These are phyloP conservation scores for Thecophora atra DNA, from an alignment of 2,888 invertebrate species.

Conservation along the genomic window DNA sequence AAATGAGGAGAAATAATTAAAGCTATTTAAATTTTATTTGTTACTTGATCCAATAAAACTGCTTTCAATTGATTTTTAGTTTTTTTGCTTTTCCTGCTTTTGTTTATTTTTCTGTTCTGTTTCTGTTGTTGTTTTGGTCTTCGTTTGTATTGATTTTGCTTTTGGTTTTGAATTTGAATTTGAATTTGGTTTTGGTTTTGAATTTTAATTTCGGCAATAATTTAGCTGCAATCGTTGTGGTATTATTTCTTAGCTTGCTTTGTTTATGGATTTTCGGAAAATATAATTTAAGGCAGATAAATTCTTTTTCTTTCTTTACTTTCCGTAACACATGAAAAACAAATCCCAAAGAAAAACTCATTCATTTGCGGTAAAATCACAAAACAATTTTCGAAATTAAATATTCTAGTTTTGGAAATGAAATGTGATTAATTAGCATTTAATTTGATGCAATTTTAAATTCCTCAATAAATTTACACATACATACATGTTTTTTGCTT, in stretches of 20 bases:
- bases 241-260: slow-evolving; percentile 42
- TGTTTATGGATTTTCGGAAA: slow-evolving; percentile 62
- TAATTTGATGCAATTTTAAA: slow-evolving; percentile 36
- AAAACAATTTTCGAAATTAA: too few relatives aligned
- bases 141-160: slow-evolving; percentile 45
- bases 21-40: slow-evolving; percentile 7
- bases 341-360: slow-evolving; percentile 9
- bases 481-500: slow-evolving; percentile 40
- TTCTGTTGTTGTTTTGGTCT: slow-evolving; percentile 30
- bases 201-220: slow-evolving; percentile 57
- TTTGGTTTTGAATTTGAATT: too few relatives aligned
- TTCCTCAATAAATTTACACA: slow-evolving; percentile 50
- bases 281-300: slow-evolving; percentile 77
- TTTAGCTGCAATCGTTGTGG: slow-evolving; percentile 40
- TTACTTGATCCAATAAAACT: slow-evolving; percentile 22
- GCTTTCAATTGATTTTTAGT: slow-evolving; percentile 1
- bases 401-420: too few relatives aligned
- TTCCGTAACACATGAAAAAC: neutral
- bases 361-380: slow-evolving; percentile 18
- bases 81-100: neutral
- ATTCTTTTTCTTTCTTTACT: slow-evolving; percentile 23
- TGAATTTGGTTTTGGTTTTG: too few relatives aligned
- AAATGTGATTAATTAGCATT: slow-evolving; percentile 22
- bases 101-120: neutral
- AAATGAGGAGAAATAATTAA: too few relatives aligned